Evolutionary conservation across 2,113 vertebrate genomes (phyloP).

Genomic region (Suncus etruscus): DNA sequence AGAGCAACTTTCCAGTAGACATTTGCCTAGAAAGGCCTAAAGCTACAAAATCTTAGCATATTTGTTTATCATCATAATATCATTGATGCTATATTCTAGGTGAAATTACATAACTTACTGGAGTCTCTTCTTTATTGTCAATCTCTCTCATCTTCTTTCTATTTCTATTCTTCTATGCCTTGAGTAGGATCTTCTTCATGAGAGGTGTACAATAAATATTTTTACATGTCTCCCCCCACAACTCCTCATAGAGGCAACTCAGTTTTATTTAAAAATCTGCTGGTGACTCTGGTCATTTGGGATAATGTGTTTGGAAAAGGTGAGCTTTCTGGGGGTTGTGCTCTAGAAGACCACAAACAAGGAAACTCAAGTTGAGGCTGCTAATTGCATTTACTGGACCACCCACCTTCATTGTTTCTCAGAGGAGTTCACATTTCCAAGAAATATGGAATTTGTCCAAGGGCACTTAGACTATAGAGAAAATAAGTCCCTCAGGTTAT

Average conservation of each 20-base stretch:
- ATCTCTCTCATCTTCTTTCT: background rate
- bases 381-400: constrained; percentile 83
- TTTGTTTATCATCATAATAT: background rate
- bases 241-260: background rate
- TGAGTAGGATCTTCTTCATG: constrained; percentile 6
- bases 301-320: constrained; percentile 61
- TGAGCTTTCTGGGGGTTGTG: constrained; percentile 67
- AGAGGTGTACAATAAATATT: background rate
- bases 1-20: constrained; percentile 42
- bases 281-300: constrained; percentile 47
- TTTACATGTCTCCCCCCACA: background rate
- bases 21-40: background rate
- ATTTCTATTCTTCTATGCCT: background rate
- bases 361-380: constrained; percentile 29
- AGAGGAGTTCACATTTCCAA: constrained; percentile 74
- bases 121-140: background rate
- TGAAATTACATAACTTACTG: background rate
- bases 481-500: constrained; percentile 59
- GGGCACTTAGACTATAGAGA: constrained; percentile 67
- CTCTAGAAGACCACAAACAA: constrained; percentile 64
- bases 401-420: constrained; percentile 72
- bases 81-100: background rate
- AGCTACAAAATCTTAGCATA: background rate
- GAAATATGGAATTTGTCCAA: constrained; percentile 71
- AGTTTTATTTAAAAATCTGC: constrained; percentile 56